phyloP scores from a whole-genome alignment of 2,113 vertebrate genomes.

The Myotis davidii region DNA sequence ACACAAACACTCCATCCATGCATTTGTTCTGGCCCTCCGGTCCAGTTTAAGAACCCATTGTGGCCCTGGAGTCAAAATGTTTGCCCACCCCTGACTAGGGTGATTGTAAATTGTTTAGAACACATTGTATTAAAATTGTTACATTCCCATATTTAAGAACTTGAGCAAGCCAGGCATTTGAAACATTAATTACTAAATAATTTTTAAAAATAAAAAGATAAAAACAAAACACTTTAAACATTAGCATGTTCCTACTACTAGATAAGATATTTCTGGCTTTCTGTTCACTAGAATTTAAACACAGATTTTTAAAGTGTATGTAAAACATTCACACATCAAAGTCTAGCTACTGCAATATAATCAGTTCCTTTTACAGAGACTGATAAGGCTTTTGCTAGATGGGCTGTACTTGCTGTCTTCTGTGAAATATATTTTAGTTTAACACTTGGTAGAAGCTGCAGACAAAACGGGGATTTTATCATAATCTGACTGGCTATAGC shows the following conservation, averaged over 20 bases:
- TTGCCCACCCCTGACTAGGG: too few species aligned
- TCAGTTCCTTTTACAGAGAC: not conserved
- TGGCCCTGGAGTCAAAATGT: too few species aligned
- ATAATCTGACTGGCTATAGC: not conserved
- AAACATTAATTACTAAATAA: not conserved
- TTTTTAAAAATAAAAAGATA: not conserved
- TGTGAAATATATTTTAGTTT: conserved; percentile 12
- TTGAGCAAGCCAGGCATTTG: not conserved
- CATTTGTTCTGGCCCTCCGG: too few species aligned
- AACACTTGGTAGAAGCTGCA: not conserved
- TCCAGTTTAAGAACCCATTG: too few species aligned
- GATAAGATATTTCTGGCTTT: not conserved
- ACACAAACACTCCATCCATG: too few species aligned
- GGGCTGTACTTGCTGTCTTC: not conserved
- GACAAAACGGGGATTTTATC: not conserved
- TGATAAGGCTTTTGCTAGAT: conserved; percentile 20
- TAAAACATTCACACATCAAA: conserved; percentile 45
- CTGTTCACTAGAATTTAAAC: conserved; percentile 24
- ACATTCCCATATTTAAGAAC: not conserved
- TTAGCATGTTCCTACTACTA: not conserved
- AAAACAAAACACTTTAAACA: not conserved
- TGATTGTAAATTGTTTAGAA: not conserved
- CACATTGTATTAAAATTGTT: not conserved
- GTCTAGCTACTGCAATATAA: conserved; percentile 21
- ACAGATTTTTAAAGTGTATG: conserved; percentile 36